Base-by-base conservation (phyloP, 2,888 invertebrate species). In the Drymonia ruficornis region DNA sequence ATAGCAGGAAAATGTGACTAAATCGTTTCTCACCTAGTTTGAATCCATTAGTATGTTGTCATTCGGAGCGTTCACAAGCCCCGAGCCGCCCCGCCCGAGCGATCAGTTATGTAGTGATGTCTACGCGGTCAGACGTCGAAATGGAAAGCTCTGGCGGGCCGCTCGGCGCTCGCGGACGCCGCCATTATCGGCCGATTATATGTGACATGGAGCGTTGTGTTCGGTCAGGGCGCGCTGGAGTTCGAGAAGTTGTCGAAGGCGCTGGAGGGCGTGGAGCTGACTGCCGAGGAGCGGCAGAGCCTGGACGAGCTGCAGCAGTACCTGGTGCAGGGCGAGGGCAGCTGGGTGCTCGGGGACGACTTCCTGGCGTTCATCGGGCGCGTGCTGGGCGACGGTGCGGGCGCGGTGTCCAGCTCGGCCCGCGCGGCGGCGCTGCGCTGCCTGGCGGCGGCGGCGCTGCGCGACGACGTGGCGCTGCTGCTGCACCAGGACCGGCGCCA, bases 311-410 rank as follows among this genome's bases (percentile, higher is more conserved):
- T 98, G 71, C 95, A 96, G 80, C 97, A 97, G 86, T 98, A 98
- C 88, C 94, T 98, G 83, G 93, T 98, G 69, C 96, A 96, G 67
- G 96, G 97, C 71, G 98, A 98, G 81, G 98, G 98, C 55, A 97
- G 97, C 75, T 98, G 98, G 98, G 97, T 97, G 54, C 93, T 98
- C 19, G 97, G 98, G 11, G 98, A 98, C 75, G 96, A 96, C 71
- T 98, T 98, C 86, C 94, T 98, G 45, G 93, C 94, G 53, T 97
- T 98, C 81, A 94, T 98, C 56, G 96, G 81, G 0, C 81, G 83
- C 0, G 59, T 83, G 62, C 81, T 84, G 61, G 19, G 31, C 53
- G 96, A 95, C 71, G 86, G 89, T 58, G 86, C 91, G 12, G 85
- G 89, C 59, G 86, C 91, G 12, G 85, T 95, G 64, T 84, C 93